Evolutionary conservation across 1,140 invertebrate species (phyloP).

Genomic region (Euglossa dilemma): DNA sequence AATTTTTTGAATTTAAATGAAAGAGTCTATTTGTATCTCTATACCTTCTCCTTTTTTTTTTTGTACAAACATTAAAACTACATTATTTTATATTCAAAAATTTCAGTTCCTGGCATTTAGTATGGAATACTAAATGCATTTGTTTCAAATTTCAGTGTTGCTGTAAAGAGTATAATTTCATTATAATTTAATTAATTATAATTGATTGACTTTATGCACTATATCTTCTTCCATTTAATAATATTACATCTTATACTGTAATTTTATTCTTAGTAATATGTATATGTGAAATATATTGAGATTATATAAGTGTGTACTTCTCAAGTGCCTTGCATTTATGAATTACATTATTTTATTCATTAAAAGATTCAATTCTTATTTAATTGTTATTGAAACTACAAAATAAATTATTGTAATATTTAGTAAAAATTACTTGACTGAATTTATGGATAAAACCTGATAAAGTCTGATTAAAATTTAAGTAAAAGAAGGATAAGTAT

Average conservation of each 20-base stretch:
- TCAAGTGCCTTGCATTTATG: constrained; percentile 20
- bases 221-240: not conserved
- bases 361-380: no score
- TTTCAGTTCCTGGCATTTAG: not conserved
- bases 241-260: constrained; percentile 1
- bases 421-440: not conserved
- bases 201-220: not conserved
- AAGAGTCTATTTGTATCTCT: not conserved
- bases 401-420: not conserved
- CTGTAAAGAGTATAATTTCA: not conserved
- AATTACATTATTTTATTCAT: not conserved
- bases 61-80: not conserved
- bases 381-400: not conserved
- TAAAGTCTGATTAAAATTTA: no score
- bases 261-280: constrained; percentile 17
- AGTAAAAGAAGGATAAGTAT: no score
- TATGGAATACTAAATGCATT: not conserved
- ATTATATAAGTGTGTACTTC: constrained; percentile 30
- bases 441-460: no score
- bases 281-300: constrained; percentile 18
- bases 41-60: no score
- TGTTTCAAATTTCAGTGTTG: not conserved
- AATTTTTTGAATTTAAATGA: not conserved
- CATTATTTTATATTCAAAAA: not conserved
- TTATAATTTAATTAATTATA: no score